Evolutionary conservation across 1,140 invertebrate genomes (phyloP).

Genomic region (Ips nitidus): DNA sequence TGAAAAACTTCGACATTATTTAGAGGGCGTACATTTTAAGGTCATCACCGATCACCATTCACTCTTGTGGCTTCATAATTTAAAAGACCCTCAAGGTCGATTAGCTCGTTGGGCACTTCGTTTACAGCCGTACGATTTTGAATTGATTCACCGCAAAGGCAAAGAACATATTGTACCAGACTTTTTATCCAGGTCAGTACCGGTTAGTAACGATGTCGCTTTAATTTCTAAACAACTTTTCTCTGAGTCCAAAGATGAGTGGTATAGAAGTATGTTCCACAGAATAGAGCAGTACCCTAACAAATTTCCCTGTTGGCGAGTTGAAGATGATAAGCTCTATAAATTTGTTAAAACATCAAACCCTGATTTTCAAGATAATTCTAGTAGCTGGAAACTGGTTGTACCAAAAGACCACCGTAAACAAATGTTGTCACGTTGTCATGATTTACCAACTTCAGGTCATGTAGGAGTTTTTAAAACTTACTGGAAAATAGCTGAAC

Average conservation of each 20-base stretch:
- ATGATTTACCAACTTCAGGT: constrained; percentile 30
- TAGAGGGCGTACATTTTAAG: constrained; percentile 52
- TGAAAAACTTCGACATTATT: constrained; percentile 54
- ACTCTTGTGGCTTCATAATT: constrained; percentile 51
- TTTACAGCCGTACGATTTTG: constrained; percentile 47
- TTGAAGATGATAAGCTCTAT: constrained; percentile 23
- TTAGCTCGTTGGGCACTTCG: constrained; percentile 55
- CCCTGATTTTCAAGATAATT: not conserved
- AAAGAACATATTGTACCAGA: constrained; percentile 35
- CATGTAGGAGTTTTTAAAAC: constrained; percentile 46
- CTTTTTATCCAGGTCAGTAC: constrained; percentile 34
- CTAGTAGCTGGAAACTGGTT: constrained; percentile 32
- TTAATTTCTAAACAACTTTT: not conserved
- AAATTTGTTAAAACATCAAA: constrained; percentile 24
- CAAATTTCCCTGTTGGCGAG: constrained; percentile 28
- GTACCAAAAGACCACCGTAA: constrained; percentile 27
- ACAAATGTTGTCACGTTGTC: constrained; percentile 14
- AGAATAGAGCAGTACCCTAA: constrained; percentile 24
- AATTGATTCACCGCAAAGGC: constrained; percentile 51
- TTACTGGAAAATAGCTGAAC: constrained; percentile 14
- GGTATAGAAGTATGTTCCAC: constrained; percentile 21
- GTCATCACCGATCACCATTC: constrained; percentile 55
- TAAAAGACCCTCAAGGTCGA: constrained; percentile 52
- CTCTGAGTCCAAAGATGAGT: constrained; percentile 7
- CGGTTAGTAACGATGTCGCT: constrained; percentile 21